Conservation (phyloP, 2,888 invertebrate genomes). For the Ethmia dodecea region DNA sequence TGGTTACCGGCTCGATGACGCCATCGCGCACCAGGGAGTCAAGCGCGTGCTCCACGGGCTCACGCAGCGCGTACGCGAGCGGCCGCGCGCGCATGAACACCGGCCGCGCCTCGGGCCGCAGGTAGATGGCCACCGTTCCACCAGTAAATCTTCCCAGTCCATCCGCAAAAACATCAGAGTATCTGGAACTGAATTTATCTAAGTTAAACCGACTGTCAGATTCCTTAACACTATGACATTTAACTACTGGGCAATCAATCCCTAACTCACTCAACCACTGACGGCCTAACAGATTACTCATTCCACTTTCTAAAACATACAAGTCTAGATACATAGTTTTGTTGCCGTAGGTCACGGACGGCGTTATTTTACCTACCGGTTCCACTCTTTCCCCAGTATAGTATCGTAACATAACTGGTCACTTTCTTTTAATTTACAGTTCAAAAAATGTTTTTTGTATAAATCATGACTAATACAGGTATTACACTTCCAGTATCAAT, state of each 20-base stretch:
- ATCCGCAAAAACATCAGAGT: too few relatives aligned
- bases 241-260: constrained; percentile 2
- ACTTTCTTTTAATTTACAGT: too few relatives aligned
- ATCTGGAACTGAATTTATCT: constrained; percentile 13
- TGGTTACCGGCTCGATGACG: constrained; percentile 13
- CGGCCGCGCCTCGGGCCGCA: constrained; percentile 2
- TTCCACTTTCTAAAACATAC: constrained; percentile 1
- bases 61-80: too few relatives aligned
- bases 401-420: too few relatives aligned
- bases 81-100: too few relatives aligned
- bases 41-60: constrained; percentile 15
- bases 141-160: constrained; percentile 13
- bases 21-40: constrained; percentile 11
- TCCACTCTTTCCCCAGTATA: too few relatives aligned
- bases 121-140: constrained; percentile 4
- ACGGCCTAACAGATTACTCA: constrained; percentile 10
- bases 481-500: too few relatives aligned
- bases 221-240: constrained; percentile 2
- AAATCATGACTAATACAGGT: too few relatives aligned
- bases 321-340: too few relatives aligned
- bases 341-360: too few relatives aligned
- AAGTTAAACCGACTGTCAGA: not conserved
- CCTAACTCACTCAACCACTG: constrained; percentile 14
- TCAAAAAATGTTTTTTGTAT: too few relatives aligned
- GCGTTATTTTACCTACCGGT: too few relatives aligned